Evolutionary conservation across 2,797 vertebrate genomes (phyloP).

Genomic region (Crenuchus spilurus): DNA sequence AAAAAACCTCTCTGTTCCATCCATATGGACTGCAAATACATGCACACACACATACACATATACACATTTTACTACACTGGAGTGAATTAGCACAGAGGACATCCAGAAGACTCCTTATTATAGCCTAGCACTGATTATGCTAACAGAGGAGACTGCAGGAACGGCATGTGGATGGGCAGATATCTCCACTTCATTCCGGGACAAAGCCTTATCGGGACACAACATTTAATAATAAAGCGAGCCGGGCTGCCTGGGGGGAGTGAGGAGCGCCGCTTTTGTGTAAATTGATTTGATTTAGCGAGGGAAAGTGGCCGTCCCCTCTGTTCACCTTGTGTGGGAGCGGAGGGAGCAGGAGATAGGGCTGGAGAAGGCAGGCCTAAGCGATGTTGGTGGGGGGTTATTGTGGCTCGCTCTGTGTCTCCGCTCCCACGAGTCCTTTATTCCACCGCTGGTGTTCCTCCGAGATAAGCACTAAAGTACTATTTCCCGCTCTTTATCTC

Average conservation of each 20-base stretch:
- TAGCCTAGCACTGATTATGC: not conserved
- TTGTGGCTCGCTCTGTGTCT: conserved; percentile 22
- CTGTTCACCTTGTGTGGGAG: conserved; percentile 32
- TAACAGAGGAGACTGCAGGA: not conserved
- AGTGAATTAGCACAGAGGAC: not conserved
- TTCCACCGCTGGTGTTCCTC: conserved; percentile 45
- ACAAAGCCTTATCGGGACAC: conserved; percentile 30
- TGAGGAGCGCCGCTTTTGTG: conserved; percentile 26
- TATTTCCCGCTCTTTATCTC: conserved; percentile 41
- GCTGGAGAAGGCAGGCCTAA: conserved; percentile 20
- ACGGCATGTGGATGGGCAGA: not conserved
- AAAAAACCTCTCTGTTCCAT: conserved; percentile 2
- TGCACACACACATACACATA: not conserved
- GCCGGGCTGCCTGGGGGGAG: not conserved
- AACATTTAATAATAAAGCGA: conserved; percentile 14
- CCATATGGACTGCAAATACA: conserved; percentile 1
- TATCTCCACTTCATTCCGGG: conserved; percentile 27
- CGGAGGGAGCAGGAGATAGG: conserved; percentile 15
- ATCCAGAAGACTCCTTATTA: not conserved
- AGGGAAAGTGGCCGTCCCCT: conserved; percentile 4
- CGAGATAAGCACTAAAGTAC: conserved; percentile 43
- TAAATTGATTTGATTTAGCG: conserved; percentile 38
- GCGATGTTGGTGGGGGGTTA: not conserved
- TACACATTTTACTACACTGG: not conserved
- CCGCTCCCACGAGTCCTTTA: conserved; percentile 35